Percentiles rank a stretch among this genome's conserved stretches.
These are phyloP conservation scores for Psittacula derbiana DNA, from an alignment of 2,797 vertebrate genomes.

Conservation along the genomic window DNA sequence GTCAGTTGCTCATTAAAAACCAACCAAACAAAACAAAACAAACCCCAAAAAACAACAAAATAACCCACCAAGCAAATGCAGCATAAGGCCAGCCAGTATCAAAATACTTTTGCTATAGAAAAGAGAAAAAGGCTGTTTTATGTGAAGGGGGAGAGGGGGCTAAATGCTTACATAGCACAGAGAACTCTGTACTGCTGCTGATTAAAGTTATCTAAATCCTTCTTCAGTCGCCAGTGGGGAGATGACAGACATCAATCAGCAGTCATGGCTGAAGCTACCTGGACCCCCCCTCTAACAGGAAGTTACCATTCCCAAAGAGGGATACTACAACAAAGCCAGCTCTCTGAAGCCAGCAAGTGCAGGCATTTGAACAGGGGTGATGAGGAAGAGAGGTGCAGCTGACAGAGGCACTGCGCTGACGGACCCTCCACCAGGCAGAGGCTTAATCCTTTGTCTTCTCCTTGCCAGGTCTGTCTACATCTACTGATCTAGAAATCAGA, in stretches of 20 bases:
- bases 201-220: not conserved
- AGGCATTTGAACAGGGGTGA: too few relatives aligned
- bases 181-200: not conserved
- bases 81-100: not conserved
- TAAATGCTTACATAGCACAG: not conserved
- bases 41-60: not conserved
- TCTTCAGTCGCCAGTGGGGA: not conserved
- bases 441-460: not conserved
- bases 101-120: not conserved
- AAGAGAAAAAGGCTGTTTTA: not conserved
- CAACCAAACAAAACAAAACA: not conserved
- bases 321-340: fast-evolving
- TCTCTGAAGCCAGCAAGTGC: not conserved
- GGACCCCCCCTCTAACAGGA: too few relatives aligned
- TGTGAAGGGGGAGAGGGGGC: too few relatives aligned
- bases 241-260: not conserved
- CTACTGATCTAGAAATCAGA: not conserved
- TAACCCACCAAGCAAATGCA: not conserved
- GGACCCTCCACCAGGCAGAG: not conserved
- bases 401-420: fast-evolving
- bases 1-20: not conserved
- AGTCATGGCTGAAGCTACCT: not conserved
- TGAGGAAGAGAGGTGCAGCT: not conserved
- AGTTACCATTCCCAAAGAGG: not conserved
- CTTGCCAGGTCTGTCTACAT: not conserved